Percentiles rank a stretch among this genome's conserved stretches.
Evolutionary conservation across 2,797 vertebrate species (phyloP).

Genomic region (Stomatorhinus walkeri): DNA sequence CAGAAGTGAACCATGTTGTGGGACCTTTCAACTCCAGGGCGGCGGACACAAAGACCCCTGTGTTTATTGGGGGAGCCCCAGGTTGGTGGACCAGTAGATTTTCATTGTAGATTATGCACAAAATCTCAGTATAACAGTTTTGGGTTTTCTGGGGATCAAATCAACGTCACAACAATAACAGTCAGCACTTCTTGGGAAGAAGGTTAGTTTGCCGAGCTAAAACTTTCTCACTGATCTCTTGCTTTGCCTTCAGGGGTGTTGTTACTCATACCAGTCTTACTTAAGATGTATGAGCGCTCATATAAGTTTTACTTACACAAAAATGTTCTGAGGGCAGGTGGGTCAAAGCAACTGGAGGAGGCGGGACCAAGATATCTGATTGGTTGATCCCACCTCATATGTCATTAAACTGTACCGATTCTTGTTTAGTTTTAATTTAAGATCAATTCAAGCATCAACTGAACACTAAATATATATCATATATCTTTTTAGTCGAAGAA

Average conservation of each 20-base stretch:
- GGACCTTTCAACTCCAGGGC: conserved; percentile 64
- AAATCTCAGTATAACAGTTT: neutral
- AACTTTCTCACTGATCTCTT: neutral
- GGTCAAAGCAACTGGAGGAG: neutral
- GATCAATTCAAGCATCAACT: neutral
- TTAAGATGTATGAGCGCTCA: neutral
- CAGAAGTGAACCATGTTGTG: conserved; percentile 79
- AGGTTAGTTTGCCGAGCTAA: neutral
- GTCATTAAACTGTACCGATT: neutral
- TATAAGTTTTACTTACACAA: neutral
- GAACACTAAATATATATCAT: neutral
- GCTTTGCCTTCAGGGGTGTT: neutral
- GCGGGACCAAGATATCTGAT: neutral
- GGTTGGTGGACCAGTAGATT: conserved; percentile 53
- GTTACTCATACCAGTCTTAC: neutral
- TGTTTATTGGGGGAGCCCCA: conserved; percentile 88
- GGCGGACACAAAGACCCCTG: conserved; percentile 60
- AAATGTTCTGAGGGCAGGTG: neutral
- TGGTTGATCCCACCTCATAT: neutral
- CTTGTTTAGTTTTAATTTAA: neutral
- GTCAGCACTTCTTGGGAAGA: neutral
- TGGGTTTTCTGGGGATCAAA: neutral
- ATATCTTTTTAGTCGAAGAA: neutral
- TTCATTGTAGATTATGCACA: neutral
- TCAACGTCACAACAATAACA: neutral